Conservation (phyloP, 2,113 vertebrate species). For the Canis aureus region DNA sequence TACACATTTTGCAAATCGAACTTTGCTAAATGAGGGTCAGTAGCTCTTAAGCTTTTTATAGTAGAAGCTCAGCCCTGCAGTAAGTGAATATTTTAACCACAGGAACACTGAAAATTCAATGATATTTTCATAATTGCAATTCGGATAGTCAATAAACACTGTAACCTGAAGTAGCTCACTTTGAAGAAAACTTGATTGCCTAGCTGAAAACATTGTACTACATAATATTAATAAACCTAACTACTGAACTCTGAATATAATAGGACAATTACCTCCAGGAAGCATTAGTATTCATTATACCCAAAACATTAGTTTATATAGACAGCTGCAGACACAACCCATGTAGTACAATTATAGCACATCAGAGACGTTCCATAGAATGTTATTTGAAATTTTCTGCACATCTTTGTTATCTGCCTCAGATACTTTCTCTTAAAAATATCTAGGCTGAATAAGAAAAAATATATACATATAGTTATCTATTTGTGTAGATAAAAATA, state of each 20-base stretch:
- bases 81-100: slow-evolving; percentile 78
- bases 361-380: not conserved
- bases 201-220: slow-evolving; percentile 62
- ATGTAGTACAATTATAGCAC: not conserved
- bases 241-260: slow-evolving; percentile 72
- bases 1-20: slow-evolving; percentile 58
- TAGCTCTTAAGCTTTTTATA: slow-evolving; percentile 64
- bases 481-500: not conserved
- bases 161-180: slow-evolving; percentile 75
- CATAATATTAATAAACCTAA: slow-evolving; percentile 74
- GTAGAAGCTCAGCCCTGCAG: slow-evolving; percentile 56
- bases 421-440: slow-evolving; percentile 29
- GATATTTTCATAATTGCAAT: slow-evolving; percentile 79
- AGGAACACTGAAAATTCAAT: slow-evolving; percentile 78
- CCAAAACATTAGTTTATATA: slow-evolving; percentile 72
- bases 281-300: slow-evolving; percentile 72
- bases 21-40: slow-evolving; percentile 74
- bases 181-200: slow-evolving; percentile 73
- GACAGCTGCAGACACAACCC: slow-evolving; percentile 44
- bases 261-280: slow-evolving; percentile 71
- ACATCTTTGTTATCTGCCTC: slow-evolving; percentile 51
- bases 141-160: slow-evolving; percentile 72
- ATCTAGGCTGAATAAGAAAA: not conserved
- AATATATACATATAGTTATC: not conserved
- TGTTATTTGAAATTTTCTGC: slow-evolving; percentile 39